Conservation (phyloP, 2,888 invertebrate species). For the Minunthozetes semirufus region DNA sequence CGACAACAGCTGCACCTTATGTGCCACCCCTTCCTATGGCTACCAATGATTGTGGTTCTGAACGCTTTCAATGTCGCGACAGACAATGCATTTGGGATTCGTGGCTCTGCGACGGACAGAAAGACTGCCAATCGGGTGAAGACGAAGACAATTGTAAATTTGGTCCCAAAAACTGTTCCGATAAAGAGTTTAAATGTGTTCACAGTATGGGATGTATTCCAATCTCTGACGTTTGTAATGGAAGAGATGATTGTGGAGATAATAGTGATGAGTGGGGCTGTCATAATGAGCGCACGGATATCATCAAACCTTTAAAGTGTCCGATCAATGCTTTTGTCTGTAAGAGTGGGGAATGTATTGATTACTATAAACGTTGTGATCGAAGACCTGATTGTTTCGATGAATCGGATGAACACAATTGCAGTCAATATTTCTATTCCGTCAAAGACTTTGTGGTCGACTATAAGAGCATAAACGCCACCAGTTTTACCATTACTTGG, state of each 20-base stretch:
- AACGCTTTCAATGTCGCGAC: slow-evolving; percentile 42
- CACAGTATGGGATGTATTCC: slow-evolving; percentile 60
- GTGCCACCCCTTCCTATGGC: neutral
- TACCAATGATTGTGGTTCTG: neutral
- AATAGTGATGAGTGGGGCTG: slow-evolving; percentile 44
- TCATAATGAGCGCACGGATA: slow-evolving; percentile 32
- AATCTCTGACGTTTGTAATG: slow-evolving; percentile 51
- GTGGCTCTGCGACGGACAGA: slow-evolving; percentile 59
- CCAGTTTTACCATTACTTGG: slow-evolving; percentile 62
- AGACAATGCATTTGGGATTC: slow-evolving; percentile 58
- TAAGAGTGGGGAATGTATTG: slow-evolving; percentile 41
- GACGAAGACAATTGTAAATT: slow-evolving; percentile 57
- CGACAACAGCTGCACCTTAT: neutral
- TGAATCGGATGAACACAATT: slow-evolving; percentile 54
- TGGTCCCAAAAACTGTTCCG: slow-evolving; percentile 40
- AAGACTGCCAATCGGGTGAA: slow-evolving; percentile 57
- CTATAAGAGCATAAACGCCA: slow-evolving; percentile 58
- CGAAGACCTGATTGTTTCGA: slow-evolving; percentile 61
- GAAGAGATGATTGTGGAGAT: slow-evolving; percentile 43
- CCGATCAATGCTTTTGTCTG: too few relatives aligned
- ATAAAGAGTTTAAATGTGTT: slow-evolving; percentile 56
- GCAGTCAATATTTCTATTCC: slow-evolving; percentile 43
- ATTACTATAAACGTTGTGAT: slow-evolving; percentile 55
- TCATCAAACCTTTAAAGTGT: slow-evolving; percentile 41
- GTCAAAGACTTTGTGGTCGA: slow-evolving; percentile 61